Conservation (phyloP, 1,140 invertebrate genomes). For the Anastrepha obliqua region DNA sequence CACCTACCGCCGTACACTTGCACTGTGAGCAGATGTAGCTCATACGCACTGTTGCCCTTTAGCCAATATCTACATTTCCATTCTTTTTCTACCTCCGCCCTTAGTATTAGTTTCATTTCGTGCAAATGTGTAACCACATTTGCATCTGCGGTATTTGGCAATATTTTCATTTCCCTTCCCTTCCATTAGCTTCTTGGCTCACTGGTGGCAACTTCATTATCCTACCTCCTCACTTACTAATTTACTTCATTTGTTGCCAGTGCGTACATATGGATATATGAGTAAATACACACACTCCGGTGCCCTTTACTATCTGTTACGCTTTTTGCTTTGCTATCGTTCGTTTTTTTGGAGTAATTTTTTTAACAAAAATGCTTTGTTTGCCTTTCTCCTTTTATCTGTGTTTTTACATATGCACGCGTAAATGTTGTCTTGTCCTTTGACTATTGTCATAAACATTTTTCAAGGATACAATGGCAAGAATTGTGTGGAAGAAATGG, state of each 20-base stretch:
- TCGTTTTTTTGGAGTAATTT: not conserved
- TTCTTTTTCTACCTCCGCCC: not conserved
- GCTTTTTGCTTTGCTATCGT: not conserved
- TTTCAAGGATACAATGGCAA: conserved; percentile 46
- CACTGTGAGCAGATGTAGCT: not conserved
- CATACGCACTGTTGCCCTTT: not conserved
- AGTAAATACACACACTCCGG: not conserved
- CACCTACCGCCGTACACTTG: too few species aligned
- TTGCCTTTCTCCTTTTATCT: not conserved
- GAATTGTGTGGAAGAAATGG: conserved; percentile 42
- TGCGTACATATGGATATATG: not conserved
- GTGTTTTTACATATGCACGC: not conserved
- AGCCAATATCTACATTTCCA: not conserved
- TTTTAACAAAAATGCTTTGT: not conserved
- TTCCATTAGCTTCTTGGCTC: not conserved
- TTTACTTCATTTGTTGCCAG: conserved; percentile 22
- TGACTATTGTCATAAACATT: conserved; percentile 28
- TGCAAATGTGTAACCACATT: not conserved
- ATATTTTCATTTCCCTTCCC: not conserved
- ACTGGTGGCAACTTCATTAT: conserved; percentile 14
- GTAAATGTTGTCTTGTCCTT: not conserved
- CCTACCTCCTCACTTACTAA: not conserved
- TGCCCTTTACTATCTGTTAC: not conserved
- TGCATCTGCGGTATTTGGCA: not conserved
- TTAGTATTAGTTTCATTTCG: not conserved